These are phyloP conservation scores for Lacerta viridis DNA, from an alignment of 2,797 vertebrate species.

Conservation along the genomic window DNA sequence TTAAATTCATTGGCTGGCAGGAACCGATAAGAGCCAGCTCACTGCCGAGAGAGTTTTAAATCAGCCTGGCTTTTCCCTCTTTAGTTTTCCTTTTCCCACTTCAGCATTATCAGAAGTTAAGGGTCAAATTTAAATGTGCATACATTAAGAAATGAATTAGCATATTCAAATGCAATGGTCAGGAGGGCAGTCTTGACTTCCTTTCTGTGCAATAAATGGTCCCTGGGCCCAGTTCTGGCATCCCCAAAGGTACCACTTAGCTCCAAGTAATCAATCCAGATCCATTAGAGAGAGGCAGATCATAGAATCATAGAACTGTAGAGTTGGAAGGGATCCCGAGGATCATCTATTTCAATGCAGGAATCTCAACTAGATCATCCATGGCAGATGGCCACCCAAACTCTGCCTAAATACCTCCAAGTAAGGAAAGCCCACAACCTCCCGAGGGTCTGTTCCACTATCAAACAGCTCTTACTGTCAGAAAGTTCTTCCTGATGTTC, in stretches of 20 bases:
- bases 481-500: no score
- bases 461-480: no score
- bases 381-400: no score
- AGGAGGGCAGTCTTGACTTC: background rate
- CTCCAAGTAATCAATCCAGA: background rate
- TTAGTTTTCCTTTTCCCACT: constrained; percentile 18
- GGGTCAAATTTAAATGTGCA: constrained; percentile 34
- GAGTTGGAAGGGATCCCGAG: no score
- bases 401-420: no score
- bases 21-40: background rate
- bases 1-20: constrained; percentile 26
- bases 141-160: constrained; percentile 17
- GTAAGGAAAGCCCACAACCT: no score
- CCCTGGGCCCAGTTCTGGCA: background rate
- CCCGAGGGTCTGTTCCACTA: no score
- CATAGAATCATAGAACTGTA: no score
- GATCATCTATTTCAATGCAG: no score
- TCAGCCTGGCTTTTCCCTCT: background rate
- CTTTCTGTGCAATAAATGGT: background rate
- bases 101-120: background rate
- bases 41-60: constrained; percentile 5
- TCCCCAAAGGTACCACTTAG: background rate
- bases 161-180: constrained; percentile 11
- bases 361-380: no score
- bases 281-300: background rate